Evolutionary conservation across 2,888 invertebrate species (phyloP).

Genomic region (Lasioglossum pauxillum): DNA sequence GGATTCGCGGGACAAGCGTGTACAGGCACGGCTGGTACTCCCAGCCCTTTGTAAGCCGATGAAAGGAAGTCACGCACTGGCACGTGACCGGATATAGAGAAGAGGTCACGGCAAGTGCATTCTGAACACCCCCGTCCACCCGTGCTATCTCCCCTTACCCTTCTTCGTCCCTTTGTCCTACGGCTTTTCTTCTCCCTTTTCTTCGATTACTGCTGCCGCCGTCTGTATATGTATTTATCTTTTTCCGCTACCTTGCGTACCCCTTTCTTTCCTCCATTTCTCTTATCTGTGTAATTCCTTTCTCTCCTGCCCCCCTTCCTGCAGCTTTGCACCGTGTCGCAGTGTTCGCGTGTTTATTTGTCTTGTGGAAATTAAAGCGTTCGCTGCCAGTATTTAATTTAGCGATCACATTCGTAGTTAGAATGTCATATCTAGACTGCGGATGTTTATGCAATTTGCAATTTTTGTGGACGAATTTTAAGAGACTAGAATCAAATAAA

Average conservation of each 20-base stretch:
- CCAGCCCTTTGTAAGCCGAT: slow-evolving; percentile 66
- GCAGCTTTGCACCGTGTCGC: not conserved
- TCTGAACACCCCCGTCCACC: slow-evolving; percentile 50
- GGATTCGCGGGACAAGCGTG: slow-evolving; percentile 36
- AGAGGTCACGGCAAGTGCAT: slow-evolving; percentile 61
- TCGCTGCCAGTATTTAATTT: too few relatives aligned
- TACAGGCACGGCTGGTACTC: slow-evolving; percentile 31
- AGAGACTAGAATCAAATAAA: too few relatives aligned
- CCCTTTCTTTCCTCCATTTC: not conserved
- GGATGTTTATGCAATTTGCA: too few relatives aligned
- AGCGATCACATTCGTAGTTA: too few relatives aligned
- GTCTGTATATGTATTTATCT: not conserved
- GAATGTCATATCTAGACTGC: too few relatives aligned
- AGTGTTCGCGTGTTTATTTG: too few relatives aligned
- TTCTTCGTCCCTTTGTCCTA: slow-evolving; percentile 9
- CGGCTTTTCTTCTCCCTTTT: not conserved
- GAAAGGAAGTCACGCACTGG: slow-evolving; percentile 73
- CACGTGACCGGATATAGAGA: slow-evolving; percentile 69
- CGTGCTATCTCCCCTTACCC: not conserved
- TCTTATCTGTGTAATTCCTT: not conserved
- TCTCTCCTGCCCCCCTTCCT: not conserved
- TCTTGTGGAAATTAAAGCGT: too few relatives aligned
- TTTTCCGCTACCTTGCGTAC: not conserved
- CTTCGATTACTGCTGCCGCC: not conserved
- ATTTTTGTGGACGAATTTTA: too few relatives aligned